Base-by-base conservation (phyloP, 30 jellyfish, hydroid and myxozoan genomes). In the Pelagia noctiluca region DNA sequence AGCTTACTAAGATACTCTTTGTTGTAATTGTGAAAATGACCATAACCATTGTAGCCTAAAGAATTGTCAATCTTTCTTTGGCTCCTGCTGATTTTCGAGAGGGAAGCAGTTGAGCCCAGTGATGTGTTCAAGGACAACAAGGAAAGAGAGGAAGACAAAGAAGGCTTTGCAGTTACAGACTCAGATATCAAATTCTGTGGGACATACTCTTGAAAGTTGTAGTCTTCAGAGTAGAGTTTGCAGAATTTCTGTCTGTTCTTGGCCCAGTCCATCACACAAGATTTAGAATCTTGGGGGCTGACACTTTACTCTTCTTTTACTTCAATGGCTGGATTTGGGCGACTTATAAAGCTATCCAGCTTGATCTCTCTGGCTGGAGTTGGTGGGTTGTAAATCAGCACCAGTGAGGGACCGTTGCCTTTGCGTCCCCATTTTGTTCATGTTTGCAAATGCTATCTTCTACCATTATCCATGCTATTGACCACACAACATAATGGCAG, bases 381-480 rank as follows among this genome's bases (percentile, higher is more conserved):
- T 52, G 68, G 68, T 19, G 68, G 68, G 68, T n/a, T n/a, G n/a
- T n/a, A n/a, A n/a, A 4, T 69, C 25, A 23, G 19, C 8, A 12
- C 74, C 18, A 24, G 26, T 3, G 2, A 21, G 1, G 24, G 63
- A 13, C 26, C 28, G 23, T 30, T 34, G 30, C 50, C 86, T 28
- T 36, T 69, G 2, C 92, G 54, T 4, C 92, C 92, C 92, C 92
- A 67, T 63, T 68, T n/a, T n/a, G n/a, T n/a, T n/a, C n/a, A n/a
- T n/a, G n/a, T n/a, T n/a, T n/a, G n/a, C n/a, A n/a, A n/a, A n/a
- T n/a, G n/a, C n/a, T n/a, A n/a, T n/a, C n/a, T n/a, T n/a, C n/a
- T n/a, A n/a, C n/a, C n/a, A n/a, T n/a, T n/a, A n/a, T n/a, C n/a
- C n/a, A n/a, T n/a, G n/a, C n/a, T n/a, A n/a, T n/a, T n/a, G n/a